phyloP scores from a whole-genome alignment of 2,888 invertebrate species.

The Mactromeris polynyma region DNA sequence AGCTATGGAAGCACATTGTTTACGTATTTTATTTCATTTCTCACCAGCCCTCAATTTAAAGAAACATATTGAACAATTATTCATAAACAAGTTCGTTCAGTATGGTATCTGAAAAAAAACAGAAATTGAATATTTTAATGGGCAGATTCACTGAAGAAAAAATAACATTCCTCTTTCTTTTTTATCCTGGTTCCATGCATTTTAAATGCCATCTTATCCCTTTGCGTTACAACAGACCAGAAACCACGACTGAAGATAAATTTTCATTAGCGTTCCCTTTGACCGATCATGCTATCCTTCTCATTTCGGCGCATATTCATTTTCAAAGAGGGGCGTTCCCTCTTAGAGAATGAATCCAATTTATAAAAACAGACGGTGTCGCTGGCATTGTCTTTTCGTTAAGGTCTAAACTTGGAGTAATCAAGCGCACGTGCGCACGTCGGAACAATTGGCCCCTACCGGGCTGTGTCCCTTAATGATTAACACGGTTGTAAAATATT shows the following conservation, averaged over 20 bases:
- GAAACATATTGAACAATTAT: background rate
- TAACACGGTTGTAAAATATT: conserved; percentile 10
- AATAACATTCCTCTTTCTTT: background rate
- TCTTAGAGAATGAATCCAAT: conserved; percentile 13
- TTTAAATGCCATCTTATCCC: background rate
- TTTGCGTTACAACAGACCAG: background rate
- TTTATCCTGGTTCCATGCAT: background rate
- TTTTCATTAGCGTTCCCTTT: conserved; percentile 20
- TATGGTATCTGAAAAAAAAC: background rate
- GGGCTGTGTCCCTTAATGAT: conserved; percentile 21
- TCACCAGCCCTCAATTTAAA: background rate
- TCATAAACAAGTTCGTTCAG: background rate
- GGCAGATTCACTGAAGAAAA: background rate
- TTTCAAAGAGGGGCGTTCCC: conserved; percentile 23
- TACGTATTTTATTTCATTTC: background rate
- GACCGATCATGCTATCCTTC: background rate
- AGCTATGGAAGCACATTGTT: too few relatives aligned
- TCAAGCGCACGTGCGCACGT: conserved; percentile 8
- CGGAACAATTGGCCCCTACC: conserved; percentile 8
- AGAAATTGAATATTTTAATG: conserved; percentile 5
- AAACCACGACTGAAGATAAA: conserved; percentile 1
- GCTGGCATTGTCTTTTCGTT: conserved; percentile 1
- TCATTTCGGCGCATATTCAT: background rate
- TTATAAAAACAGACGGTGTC: conserved; percentile 21
- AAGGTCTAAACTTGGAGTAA: conserved; percentile 6